Conservation (phyloP, 2,888 invertebrate species). For the Gymnoscelis rufifasciata region DNA sequence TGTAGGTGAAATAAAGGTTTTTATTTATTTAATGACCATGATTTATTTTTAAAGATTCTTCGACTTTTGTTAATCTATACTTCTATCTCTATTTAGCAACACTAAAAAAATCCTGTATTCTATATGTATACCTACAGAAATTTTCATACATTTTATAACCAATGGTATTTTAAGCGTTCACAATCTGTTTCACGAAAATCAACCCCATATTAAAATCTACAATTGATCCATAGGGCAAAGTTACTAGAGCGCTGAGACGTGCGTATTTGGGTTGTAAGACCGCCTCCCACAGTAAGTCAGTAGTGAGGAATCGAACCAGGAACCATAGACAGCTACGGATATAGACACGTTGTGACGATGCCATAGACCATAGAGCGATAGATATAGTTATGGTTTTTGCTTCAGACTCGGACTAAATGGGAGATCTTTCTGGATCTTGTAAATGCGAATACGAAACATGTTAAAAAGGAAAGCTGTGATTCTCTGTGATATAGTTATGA, state of each 20-base stretch:
- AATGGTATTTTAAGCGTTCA: background rate
- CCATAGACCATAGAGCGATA: slow-evolving; percentile 35
- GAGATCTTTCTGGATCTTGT: background rate
- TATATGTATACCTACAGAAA: no score
- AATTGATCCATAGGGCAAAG: slow-evolving; percentile 68
- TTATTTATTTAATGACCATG: no score
- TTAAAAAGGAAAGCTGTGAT: no score
- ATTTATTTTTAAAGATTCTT: no score
- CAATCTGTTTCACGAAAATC: background rate
- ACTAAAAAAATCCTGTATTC: no score
- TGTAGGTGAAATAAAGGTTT: no score
- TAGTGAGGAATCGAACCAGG: slow-evolving; percentile 39
- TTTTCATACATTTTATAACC: background rate
- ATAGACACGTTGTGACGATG: slow-evolving; percentile 16
- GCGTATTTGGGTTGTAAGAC: slow-evolving; percentile 79
- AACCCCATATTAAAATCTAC: slow-evolving; percentile 8
- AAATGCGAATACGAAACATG: background rate
- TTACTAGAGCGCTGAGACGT: slow-evolving; percentile 74
- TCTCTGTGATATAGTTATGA: no score
- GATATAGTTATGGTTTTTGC: slow-evolving; percentile 12
- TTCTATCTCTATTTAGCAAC: no score
- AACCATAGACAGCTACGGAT: slow-evolving; percentile 30
- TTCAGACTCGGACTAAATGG: background rate
- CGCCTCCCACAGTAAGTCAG: slow-evolving; percentile 78
- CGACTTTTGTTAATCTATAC: no score